Evolutionary conservation across 2,113 vertebrate species (phyloP).

Genomic region (Pachyramphus minor): DNA sequence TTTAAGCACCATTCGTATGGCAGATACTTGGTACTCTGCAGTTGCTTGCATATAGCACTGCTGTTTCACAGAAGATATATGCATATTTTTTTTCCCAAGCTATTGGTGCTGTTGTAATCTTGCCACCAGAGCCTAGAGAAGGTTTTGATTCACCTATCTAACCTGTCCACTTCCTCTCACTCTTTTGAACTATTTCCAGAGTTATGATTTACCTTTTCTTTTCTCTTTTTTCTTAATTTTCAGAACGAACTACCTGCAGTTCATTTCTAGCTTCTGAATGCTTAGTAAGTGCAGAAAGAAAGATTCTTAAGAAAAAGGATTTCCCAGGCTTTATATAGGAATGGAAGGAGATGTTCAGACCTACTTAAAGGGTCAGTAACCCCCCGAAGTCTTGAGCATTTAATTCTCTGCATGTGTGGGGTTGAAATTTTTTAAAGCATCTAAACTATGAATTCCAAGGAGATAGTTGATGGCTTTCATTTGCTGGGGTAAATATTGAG

Average conservation of each 20-base stretch:
- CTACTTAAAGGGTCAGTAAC: background rate
- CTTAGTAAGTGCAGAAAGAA: background rate
- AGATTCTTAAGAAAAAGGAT: background rate
- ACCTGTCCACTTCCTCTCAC: background rate
- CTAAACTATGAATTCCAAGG: background rate
- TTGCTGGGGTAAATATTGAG: background rate
- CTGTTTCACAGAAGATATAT: background rate
- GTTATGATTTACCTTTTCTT: background rate
- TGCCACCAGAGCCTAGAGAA: background rate
- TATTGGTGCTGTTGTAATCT: background rate
- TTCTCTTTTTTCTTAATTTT: background rate
- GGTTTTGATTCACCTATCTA: background rate
- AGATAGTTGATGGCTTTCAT: background rate
- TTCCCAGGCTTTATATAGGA: background rate
- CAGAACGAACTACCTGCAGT: background rate
- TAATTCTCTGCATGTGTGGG: background rate
- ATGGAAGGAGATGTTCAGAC: background rate
- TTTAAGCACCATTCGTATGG: background rate
- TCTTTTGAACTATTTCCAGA: background rate
- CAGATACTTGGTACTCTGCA: background rate
- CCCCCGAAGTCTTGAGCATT: background rate
- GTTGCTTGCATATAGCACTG: background rate
- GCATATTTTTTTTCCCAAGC: background rate
- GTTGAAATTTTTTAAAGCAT: background rate
- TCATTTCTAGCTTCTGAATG: background rate